Base-by-base conservation (phyloP, 1,140 invertebrate species). In the Papilio polyxenes region DNA sequence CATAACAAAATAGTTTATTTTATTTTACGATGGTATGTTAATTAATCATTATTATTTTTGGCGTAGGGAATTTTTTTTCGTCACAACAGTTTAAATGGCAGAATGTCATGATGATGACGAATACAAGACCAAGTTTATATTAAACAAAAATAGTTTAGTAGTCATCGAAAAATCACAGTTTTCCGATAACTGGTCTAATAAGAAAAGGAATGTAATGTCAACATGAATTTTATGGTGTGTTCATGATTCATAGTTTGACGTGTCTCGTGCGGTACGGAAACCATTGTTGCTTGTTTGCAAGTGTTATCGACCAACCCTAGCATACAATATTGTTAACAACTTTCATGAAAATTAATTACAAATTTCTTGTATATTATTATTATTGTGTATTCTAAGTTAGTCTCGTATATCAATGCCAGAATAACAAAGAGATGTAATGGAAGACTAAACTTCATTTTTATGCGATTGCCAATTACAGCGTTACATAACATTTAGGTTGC, bases 231-330 rank as follows among this genome's bases (percentile, higher is more conserved):
- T 77, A 77, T 77, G 75, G 75, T 77, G 75, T 77, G 44, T 75
- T 75, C 49, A 51, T 77, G 75, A 77, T 77, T 77, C 75, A 77
- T 77, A 15, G 65, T 31, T 48, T 77, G 75, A 77, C 75, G 75
- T 77, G 75, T 77, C 75, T 51, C 20, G 8, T 53, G 49, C 49
- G 44, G 75, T 77, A 53, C 48, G 49, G 11, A 49, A 11, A n/a
- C 49, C 48, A 77, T 77, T 77, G 75, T 77, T 51, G 48, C n/a
- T 23, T 51, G 75, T 53, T 51, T 53, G 75, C 53, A 10, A 31
- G 75, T 23, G 23, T 53, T 77, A 77, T 77, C 49, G 75, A 77
- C 75, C 75, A 49, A 23, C 49, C 7, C n/a, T 75, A n/a, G 49
- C 20, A 31, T 77, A 51, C 49, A 77, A 51, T 77, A 53, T 49